Evolutionary conservation across 2,113 vertebrate species (phyloP).

Genomic region (Panurus biarmicus): DNA sequence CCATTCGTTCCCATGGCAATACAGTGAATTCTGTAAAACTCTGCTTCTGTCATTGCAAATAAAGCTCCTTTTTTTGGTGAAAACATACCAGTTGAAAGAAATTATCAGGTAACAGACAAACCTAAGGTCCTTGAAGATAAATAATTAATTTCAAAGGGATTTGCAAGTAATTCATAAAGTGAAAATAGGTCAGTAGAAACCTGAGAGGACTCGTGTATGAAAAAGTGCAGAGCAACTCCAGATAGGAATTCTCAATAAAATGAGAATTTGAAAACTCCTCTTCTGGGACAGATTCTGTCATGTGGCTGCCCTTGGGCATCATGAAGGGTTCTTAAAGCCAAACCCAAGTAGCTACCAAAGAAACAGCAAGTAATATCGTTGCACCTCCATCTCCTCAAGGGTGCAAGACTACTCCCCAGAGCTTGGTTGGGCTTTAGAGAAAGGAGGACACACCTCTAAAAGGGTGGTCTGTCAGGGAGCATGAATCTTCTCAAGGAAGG

Average conservation of each 20-base stretch:
- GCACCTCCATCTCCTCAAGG: background rate
- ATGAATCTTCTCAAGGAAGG: background rate
- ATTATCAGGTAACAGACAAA: constrained; percentile 2
- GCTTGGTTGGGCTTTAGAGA: background rate
- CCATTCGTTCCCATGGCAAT: constrained; percentile 49
- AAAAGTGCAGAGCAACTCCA: background rate
- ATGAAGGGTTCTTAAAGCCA: background rate
- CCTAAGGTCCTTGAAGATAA: constrained; percentile 2
- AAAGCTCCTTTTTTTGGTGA: background rate
- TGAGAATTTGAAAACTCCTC: background rate
- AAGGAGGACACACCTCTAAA: background rate
- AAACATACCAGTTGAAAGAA: constrained; percentile 8
- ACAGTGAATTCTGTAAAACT: background rate
- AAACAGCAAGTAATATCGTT: background rate
- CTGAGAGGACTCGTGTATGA: background rate
- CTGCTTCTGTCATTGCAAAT: constrained; percentile 31
- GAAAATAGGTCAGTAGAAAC: constrained; percentile 2
- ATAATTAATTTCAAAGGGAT: constrained; percentile 49
- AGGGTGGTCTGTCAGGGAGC: background rate
- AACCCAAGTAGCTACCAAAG: background rate
- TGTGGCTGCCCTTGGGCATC: background rate
- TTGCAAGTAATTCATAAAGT: constrained; percentile 7
- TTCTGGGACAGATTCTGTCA: background rate
- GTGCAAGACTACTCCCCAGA: background rate
- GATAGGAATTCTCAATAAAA: background rate